phyloP scores from a whole-genome alignment of 1,140 invertebrate species.

The Acromyrmex echinatior region DNA sequence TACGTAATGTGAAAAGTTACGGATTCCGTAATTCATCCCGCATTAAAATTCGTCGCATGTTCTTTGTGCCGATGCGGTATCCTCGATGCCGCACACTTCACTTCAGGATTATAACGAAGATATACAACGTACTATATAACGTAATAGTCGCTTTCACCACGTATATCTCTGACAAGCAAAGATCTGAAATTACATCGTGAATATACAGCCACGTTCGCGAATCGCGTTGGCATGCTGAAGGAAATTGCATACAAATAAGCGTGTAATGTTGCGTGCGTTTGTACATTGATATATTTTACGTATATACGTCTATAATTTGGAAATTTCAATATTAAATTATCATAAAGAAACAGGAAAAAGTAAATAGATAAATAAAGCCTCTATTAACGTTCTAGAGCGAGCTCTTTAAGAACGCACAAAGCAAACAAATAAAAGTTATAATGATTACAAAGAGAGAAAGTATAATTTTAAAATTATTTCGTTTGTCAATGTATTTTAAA shows the following conservation, averaged over 20 bases:
- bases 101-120: constrained; percentile 36
- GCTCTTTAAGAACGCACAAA: too few relatives aligned
- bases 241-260: constrained; percentile 4
- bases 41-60: neutral
- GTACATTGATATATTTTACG: neutral
- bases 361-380: too few relatives aligned
- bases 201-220: constrained; percentile 7
- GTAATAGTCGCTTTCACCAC: constrained; percentile 24
- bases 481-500: neutral
- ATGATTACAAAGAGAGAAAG: neutral
- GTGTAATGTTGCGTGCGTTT: neutral
- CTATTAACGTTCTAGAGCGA: too few relatives aligned
- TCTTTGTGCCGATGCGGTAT: neutral
- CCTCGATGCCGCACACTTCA: neutral
- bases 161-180: constrained; percentile 66
- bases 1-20: neutral
- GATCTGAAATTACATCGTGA: constrained; percentile 75
- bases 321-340: constrained; percentile 2
- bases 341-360: too few relatives aligned
- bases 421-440: too few relatives aligned
- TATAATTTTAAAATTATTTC: neutral
- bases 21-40: constrained; percentile 22
- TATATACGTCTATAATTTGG: neutral
- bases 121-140: neutral
- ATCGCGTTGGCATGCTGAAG: neutral